Conservation (phyloP, 2,888 invertebrate genomes). For the Linnaemya tessellans region DNA sequence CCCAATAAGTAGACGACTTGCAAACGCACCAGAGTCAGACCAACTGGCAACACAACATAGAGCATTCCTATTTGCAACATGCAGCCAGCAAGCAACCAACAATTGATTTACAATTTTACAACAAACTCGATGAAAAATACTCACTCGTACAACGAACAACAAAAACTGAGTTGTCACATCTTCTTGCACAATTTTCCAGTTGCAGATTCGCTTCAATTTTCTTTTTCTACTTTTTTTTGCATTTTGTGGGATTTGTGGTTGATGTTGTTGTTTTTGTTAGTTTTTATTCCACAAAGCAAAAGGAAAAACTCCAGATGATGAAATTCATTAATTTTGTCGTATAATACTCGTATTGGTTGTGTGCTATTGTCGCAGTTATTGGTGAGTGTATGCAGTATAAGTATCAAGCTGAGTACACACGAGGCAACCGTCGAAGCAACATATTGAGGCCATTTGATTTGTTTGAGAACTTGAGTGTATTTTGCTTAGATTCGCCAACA, state of each 20-base stretch:
- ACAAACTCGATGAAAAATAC: conserved; percentile 10
- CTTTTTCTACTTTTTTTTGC: neutral
- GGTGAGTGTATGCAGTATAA: no score
- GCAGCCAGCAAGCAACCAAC: conserved; percentile 15
- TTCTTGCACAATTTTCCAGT: conserved; percentile 44
- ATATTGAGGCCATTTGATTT: neutral
- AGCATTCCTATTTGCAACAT: conserved; percentile 37
- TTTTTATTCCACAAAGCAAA: neutral
- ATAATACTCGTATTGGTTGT: neutral
- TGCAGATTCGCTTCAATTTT: conserved; percentile 16
- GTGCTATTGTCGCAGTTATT: neutral
- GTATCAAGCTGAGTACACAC: neutral
- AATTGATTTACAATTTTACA: conserved; percentile 55
- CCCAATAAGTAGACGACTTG: neutral
- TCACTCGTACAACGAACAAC: conserved; percentile 4
- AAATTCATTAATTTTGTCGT: conserved; percentile 35
- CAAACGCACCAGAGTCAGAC: conserved; percentile 49
- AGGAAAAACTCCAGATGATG: conserved; percentile 3
- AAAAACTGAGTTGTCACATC: conserved; percentile 42
- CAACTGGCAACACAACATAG: conserved; percentile 60
- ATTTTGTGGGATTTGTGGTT: conserved; percentile 22
- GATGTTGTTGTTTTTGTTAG: conserved; percentile 23
- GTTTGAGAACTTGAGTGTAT: neutral
- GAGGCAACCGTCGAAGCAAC: neutral
- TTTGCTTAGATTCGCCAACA: neutral